Conservation (phyloP, 2,113 vertebrate genomes). For the Dromaius novaehollandiae region DNA sequence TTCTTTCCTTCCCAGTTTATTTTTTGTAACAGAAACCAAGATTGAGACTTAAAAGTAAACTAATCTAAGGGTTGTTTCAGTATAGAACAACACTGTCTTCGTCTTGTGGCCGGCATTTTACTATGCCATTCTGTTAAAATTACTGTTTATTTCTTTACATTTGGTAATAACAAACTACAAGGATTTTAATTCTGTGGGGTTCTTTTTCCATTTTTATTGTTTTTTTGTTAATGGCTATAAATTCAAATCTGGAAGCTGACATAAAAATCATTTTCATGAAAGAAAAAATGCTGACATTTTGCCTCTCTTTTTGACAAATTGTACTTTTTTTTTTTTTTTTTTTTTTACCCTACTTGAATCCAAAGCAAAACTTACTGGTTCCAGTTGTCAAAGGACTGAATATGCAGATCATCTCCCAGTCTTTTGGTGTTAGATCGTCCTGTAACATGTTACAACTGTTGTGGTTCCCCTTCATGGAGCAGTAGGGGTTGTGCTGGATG, state of each 20-base stretch:
- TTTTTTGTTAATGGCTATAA: not conserved
- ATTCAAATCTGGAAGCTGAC: not conserved
- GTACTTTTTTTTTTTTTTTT: fast-evolving
- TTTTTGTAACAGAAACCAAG: not conserved
- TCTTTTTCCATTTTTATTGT: not conserved
- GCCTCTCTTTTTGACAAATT: fast-evolving
- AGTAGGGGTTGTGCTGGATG: fast-evolving
- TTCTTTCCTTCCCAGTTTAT: not conserved
- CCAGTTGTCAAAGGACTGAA: not conserved
- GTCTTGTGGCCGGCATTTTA: not conserved
- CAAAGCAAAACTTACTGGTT: not conserved
- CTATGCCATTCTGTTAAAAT: not conserved
- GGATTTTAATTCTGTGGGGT: not conserved
- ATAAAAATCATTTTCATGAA: not conserved
- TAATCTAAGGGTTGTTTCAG: not conserved
- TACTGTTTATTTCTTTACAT: not conserved
- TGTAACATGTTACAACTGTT: fast-evolving
- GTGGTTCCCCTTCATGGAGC: fast-evolving
- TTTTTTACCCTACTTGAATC: not conserved
- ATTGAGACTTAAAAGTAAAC: not conserved
- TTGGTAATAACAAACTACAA: not conserved
- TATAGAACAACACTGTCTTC: not conserved
- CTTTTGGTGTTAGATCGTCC: not conserved
- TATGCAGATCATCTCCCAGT: not conserved
- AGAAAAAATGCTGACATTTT: not conserved